phyloP scores from a whole-genome alignment of 2,888 invertebrate species.

The Sminthurides aquaticus region DNA sequence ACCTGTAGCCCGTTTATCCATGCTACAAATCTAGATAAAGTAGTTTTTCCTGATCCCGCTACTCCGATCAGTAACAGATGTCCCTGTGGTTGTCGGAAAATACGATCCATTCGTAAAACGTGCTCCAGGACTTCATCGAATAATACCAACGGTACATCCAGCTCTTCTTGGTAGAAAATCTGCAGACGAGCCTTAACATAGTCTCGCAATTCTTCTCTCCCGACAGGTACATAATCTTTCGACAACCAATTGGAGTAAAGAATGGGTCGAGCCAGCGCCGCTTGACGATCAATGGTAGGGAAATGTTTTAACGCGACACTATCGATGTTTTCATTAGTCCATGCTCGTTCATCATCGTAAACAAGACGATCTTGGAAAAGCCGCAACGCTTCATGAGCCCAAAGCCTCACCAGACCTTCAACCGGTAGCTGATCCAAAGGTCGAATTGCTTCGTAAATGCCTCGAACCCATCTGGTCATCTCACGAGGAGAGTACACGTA shows the following conservation, averaged over 20 bases:
- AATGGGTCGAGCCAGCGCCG: constrained; percentile 85
- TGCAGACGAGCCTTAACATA: constrained; percentile 90
- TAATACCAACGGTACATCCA: constrained; percentile 94
- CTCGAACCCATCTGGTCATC: constrained; percentile 98
- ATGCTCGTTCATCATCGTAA: constrained; percentile 84
- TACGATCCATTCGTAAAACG: constrained; percentile 94
- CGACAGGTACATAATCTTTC: constrained; percentile 95
- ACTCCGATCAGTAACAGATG: constrained; percentile 96
- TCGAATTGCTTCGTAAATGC: constrained; percentile 96
- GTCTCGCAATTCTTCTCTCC: constrained; percentile 86
- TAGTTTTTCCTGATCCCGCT: constrained; percentile 98
- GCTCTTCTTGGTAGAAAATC: constrained; percentile 98
- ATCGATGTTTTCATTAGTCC: constrained; percentile 98
- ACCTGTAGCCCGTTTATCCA: constrained; percentile 99
- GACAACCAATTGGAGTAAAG: constrained; percentile 98
- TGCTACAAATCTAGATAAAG: constrained; percentile 95
- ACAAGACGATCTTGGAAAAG: constrained; percentile 95
- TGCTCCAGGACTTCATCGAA: constrained; percentile 99
- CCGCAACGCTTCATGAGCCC: constrained; percentile 97
- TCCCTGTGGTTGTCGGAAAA: constrained; percentile 98
- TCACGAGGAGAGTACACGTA: constrained; percentile 98
- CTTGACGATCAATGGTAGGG: constrained; percentile 75
- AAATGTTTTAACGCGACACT: constrained; percentile 88
- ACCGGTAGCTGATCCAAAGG: constrained; percentile 85
- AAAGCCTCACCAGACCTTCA: constrained; percentile 92